Conservation (phyloP, 2,113 vertebrate genomes). For the Calonectris borealis region DNA sequence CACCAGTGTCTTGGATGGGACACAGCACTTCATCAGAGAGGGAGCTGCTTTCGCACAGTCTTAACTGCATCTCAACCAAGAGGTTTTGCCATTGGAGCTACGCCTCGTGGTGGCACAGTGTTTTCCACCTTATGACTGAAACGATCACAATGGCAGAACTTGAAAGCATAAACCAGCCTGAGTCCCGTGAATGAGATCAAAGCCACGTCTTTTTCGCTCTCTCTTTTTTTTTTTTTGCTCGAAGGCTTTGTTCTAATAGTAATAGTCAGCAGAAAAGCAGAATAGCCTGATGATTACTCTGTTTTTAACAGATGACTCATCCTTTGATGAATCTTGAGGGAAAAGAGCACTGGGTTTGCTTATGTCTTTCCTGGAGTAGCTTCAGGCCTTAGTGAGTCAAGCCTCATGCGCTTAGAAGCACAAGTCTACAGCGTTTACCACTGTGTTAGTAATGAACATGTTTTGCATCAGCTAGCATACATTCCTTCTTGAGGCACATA, state of each 20-base stretch:
- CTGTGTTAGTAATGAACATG: not conserved
- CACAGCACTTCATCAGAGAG: not conserved
- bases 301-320: constrained; percentile 60
- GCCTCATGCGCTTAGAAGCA: not conserved
- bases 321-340: constrained; percentile 38
- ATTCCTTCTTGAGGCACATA: constrained; percentile 17
- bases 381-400: constrained; percentile 41
- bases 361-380: constrained; percentile 44
- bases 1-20: not conserved
- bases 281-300: constrained; percentile 49
- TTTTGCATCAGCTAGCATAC: constrained; percentile 9
- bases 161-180: constrained; percentile 2
- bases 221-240: not conserved
- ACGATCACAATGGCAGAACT: not conserved
- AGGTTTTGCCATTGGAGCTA: not conserved
- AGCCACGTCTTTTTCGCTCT: not conserved
- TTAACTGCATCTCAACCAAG: not conserved
- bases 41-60: not conserved
- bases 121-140: not conserved
- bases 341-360: constrained; percentile 45
- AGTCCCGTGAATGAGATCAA: constrained; percentile 16
- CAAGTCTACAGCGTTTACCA: not conserved
- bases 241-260: constrained; percentile 38
- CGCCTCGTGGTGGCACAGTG: not conserved
- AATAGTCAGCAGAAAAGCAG: constrained; percentile 51